Evolutionary conservation across 1,140 invertebrate species (phyloP), one percentile per base, ranked within the genome.

Genomic region (Drosophila truncata): DNA sequence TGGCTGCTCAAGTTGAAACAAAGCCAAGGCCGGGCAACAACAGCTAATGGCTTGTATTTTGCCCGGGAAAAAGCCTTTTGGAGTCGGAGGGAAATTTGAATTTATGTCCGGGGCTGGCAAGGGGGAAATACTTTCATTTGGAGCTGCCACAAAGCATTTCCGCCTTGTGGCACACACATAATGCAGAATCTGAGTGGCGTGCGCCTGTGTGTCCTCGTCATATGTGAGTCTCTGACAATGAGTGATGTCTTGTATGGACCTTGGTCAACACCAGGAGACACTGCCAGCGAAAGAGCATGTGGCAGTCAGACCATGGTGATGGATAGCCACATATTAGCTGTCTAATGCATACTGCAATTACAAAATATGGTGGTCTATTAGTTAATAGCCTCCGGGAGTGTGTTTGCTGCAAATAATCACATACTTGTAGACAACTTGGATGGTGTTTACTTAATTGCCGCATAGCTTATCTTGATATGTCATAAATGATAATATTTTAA

Each of bases 1-100:
- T 60, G 65, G 80, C 52, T 72, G 72, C 71, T 77, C 78, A 80
- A 71, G 64, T 80, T 77, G 84, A 87, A 86, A 86, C 82, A 85
- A 85, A 79, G 65, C 77, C 84, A 84, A 80, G 77, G 84, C 67
- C 80, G 77, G 33, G 42, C 79, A 63, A 78, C 75, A 65, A 67
- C 59, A 23, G 33, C 52, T 55, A 74, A 60, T 86, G 73, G 63
- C 42, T 70, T 42, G 55, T 61, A 42, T 61, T 77, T 52, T 57
- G 41, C 42, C 31, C 25, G 27, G 59, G 18, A 46, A 60, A 50
- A 49, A 25, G n/a, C 1, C 4, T 20, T 44, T 35, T 50, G 49
- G n/a, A 44, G 16, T 33, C 35, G 35, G 76, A n/a, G 42, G 44
- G 16, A 74, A 62, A 81, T 81, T 63, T 86, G 64, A 81, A 85